These are phyloP conservation scores for Ypsolopha sequella DNA, from an alignment of 2,888 invertebrate species.

Conservation along the genomic window DNA sequence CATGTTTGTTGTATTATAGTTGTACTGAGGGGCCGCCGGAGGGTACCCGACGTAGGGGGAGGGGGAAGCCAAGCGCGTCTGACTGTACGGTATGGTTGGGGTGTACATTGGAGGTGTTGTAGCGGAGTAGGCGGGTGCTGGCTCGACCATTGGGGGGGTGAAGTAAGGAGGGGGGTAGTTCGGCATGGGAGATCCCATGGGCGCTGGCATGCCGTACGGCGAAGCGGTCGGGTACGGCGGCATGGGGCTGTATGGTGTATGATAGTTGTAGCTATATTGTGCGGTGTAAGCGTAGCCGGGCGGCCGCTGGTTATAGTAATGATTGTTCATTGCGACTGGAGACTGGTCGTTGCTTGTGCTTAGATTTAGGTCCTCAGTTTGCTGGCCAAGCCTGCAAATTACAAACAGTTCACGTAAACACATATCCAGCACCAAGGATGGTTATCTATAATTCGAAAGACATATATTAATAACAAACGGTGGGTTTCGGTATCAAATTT, in stretches of 20 bases:
- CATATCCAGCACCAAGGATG: too few species aligned
- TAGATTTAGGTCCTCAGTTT: conserved; percentile 49
- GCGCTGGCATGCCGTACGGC: conserved; percentile 48
- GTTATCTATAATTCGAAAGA: too few species aligned
- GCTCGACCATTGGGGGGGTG: background rate
- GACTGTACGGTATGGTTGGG: conserved; percentile 40
- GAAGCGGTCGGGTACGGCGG: conserved; percentile 39
- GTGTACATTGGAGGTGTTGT: conserved; percentile 33
- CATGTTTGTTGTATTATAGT: conserved; percentile 55
- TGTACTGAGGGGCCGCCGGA: conserved; percentile 29
- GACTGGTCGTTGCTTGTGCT: conserved; percentile 29
- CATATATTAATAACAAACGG: too few species aligned
- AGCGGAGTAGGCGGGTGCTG: conserved; percentile 22
- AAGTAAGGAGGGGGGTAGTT: conserved; percentile 30
- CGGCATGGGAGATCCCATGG: conserved; percentile 11
- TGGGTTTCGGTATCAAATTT: too few species aligned
- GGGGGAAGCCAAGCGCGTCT: conserved; percentile 51
- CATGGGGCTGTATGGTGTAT: conserved; percentile 31
- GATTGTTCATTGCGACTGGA: conserved; percentile 46
- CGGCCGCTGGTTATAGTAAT: conserved; percentile 34
- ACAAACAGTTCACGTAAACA: background rate
- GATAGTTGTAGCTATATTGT: conserved; percentile 34
- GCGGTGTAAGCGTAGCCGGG: conserved; percentile 41
- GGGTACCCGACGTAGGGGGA: conserved; percentile 38
- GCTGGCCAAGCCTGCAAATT: conserved; percentile 47